Evolutionary conservation across 1,140 invertebrate genomes (phyloP), one percentile per base, ranked within the genome.

Genomic region (Steinernema feltiae): DNA sequence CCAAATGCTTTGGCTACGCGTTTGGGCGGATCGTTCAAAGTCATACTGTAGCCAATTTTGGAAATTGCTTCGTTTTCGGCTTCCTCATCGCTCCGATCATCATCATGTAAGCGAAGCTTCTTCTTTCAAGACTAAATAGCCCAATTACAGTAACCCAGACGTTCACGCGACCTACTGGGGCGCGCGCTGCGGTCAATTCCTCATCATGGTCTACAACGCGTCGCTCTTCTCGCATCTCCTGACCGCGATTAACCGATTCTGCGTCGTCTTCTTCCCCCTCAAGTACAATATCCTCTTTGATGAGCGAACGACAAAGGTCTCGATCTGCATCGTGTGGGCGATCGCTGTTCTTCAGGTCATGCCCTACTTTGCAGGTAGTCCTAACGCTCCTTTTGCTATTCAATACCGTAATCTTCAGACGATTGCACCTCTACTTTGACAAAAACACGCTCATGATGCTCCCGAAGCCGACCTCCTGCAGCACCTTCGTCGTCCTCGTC

Each of bases 221-320:
- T 63, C 53, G 3, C 53, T 63, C 53, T 63, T 63, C 53, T 63
- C 53, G 12, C 53, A 63, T 63, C 53, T 63, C 15, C 53, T 63
- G 15, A 63, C 53, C 53, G 53, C 53, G 2, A 63, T 63, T 3
- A 63, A 63, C 53, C 53, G 53, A 15, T 63, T 63, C 53, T 63
- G 53, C 53, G 53, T 63, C 53, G 53, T 63, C 53, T 63, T 3
- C 53, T 63, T 63, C 53, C 53, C 53, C 12, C 53, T 63, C 53
- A 63, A 63, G 24, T 63, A 63, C 53, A 63, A 63, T 27, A 63
- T 63, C 24, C 53, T 63, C 53, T 63, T 63, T 21, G 53, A 63
- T 27, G 53, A 63, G 24, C 7, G 24, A 63, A 63, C 53, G 7
- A 63, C 53, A 63, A 63, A 63, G 24, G 3, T 63, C 15, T 17